These are phyloP conservation scores for Sialis lutaria DNA, from an alignment of 2,888 invertebrate species.

Conservation along the genomic window DNA sequence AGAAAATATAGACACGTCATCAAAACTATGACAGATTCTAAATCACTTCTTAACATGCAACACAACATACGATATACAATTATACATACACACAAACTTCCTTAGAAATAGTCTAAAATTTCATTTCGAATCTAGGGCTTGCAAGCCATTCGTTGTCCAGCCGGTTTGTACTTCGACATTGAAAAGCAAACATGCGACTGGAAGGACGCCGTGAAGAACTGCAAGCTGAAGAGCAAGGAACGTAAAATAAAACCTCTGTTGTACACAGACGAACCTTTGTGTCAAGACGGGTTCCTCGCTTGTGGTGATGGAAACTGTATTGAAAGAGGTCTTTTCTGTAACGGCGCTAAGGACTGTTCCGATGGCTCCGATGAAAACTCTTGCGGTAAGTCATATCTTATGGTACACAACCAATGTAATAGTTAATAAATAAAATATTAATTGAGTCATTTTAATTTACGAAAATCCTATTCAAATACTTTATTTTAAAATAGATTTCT, in stretches of 20 bases:
- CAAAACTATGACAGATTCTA: no score
- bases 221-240: conserved; percentile 78
- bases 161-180: conserved; percentile 83
- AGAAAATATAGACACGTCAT: no score
- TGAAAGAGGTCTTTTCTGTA: conserved; percentile 81
- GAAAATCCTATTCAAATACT: no score
- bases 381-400: conserved; percentile 52
- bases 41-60: no score
- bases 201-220: conserved; percentile 87
- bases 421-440: no score
- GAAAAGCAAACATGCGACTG: conserved; percentile 92
- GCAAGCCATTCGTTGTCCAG: conserved; percentile 84
- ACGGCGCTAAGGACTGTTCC: conserved; percentile 75
- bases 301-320: conserved; percentile 78
- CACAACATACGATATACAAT: not conserved
- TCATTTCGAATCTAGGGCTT: conserved; percentile 44
- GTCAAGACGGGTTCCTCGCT: conserved; percentile 71
- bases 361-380: conserved; percentile 84
- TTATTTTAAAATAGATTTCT: no score
- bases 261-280: conserved; percentile 79
- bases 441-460: no score
- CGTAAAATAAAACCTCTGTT: conserved; percentile 73
- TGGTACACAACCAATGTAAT: no score
- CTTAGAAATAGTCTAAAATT: not conserved
- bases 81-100: not conserved